Percentiles rank a stretch among this genome's conserved stretches.
Conservation (phyloP, 2,888 invertebrate genomes). For the Nymphalis urticae region DNA sequence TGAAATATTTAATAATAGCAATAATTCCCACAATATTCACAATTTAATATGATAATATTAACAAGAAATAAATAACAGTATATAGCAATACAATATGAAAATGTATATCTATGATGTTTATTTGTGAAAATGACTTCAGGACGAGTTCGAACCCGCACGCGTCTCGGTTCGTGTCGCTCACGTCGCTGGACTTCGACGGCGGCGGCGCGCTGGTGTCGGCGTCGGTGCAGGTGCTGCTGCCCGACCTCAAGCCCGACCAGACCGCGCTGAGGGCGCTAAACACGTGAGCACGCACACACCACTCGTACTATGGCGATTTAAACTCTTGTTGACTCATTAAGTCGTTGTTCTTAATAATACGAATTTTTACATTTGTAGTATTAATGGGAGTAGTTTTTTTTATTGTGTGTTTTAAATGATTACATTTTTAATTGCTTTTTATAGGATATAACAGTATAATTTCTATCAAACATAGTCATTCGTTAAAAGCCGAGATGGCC, state of each 20-base stretch:
- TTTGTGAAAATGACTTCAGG: conserved; percentile 62
- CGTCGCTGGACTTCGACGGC: conserved; percentile 96
- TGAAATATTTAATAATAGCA: too few species aligned
- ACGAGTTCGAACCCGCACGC: conserved; percentile 94
- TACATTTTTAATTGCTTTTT: background rate
- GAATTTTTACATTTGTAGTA: too few species aligned
- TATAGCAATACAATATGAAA: too few species aligned
- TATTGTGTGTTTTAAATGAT: background rate
- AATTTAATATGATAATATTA: too few species aligned
- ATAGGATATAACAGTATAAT: background rate
- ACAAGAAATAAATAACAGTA: too few species aligned
- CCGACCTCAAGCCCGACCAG: conserved; percentile 87
- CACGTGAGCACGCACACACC: conserved; percentile 54
- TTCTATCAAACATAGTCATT: too few species aligned
- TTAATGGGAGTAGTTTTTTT: background rate
- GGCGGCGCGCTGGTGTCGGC: conserved; percentile 94
- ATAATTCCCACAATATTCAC: too few species aligned
- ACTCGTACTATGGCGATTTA: background rate
- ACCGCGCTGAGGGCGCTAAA: conserved; percentile 74
- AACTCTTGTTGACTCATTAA: too few species aligned
- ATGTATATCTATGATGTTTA: too few species aligned
- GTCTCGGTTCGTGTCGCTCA: conserved; percentile 94
- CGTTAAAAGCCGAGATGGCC: too few species aligned
- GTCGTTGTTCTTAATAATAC: too few species aligned
- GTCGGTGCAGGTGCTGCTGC: conserved; percentile 91